Base-by-base conservation (phyloP, 30 jellyfish, hydroid and myxozoan genomes). In the Cassiopea andromeda region DNA sequence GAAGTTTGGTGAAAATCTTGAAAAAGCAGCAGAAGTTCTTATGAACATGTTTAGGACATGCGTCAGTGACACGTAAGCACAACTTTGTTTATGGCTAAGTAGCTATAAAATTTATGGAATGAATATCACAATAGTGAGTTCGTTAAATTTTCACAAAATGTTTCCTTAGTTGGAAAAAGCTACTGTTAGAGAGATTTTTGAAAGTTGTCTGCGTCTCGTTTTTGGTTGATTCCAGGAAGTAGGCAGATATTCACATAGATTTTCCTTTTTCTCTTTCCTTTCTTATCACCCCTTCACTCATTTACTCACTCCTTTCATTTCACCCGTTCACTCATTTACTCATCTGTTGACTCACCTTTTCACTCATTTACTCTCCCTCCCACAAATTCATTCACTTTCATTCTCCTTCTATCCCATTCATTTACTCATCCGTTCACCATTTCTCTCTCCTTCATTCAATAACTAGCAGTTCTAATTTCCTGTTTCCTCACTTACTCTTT, bases 31-130 rank as follows among this genome's bases (percentile, higher is more conserved):
- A 0, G 99, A 95, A 70, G 90, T 92, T 1, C 54, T 95, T 46
- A 95, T 95, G 99, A 90, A 74, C 75, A 81, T 97, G 70, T 95
- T 95, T 76, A 84, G 99, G 15, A 98, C 93, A 8, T 95, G 99
- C 72, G 99, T 95, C 59, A 95, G 97, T 81, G 99, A 95, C 72
- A 95, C 99, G 93, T 90, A 75, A 82, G 97, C 46, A 27, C 38
- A 27, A 27, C 38, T 27, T 27, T 27, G 38, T 27, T 27, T 27
- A 27, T 27, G 38, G 38, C 38, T 27, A 27, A 27, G 38, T 27
- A 27, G 38, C 38, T 27, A 27, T 27, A 27, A 27, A 27, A 27
- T 27, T 27, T 27, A 27, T 27, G 38, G 38, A 27, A 27, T 27
- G 38, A 27, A 0, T 27, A 27, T 27, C 38, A 27, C 38, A 27